phyloP scores from a whole-genome alignment of 2,797 vertebrate species.

The Gastrophryne carolinensis region DNA sequence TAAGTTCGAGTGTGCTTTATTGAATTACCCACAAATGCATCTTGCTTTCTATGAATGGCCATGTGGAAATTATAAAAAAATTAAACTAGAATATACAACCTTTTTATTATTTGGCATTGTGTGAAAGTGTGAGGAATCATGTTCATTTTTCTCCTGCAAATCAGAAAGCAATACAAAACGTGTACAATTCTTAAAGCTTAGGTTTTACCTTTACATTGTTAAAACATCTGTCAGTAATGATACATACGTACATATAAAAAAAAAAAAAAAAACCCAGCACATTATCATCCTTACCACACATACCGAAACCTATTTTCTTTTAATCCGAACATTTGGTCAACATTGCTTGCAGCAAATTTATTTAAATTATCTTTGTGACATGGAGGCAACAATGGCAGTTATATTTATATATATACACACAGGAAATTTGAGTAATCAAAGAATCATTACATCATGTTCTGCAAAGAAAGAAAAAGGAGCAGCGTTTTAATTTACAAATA shows the following conservation, averaged over 20 bases:
- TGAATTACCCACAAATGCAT: too few relatives aligned
- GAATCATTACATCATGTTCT: constrained; percentile 30
- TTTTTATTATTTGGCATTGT: constrained; percentile 39
- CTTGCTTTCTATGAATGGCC: too few relatives aligned
- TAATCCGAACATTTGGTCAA: constrained; percentile 22
- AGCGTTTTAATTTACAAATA: constrained; percentile 29
- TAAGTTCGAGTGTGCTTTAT: too few relatives aligned
- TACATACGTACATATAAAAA: constrained; percentile 22
- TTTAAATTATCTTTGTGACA: constrained; percentile 62
- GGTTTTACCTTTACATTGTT: constrained; percentile 31
- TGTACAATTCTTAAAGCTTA: constrained; percentile 40
- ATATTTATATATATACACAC: too few relatives aligned
- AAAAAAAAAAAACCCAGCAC: constrained; percentile 1
- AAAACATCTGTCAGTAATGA: constrained; percentile 54
- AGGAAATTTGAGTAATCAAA: constrained; percentile 24
- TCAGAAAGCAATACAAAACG: not conserved
- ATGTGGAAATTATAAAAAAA: too few relatives aligned
- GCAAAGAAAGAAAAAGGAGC: constrained; percentile 11
- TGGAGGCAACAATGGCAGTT: constrained; percentile 65
- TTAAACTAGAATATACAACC: too few relatives aligned
- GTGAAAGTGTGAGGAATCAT: too few relatives aligned
- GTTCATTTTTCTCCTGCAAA: not conserved
- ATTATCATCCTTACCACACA: not conserved
- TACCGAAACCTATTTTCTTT: constrained; percentile 23
- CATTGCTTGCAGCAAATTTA: constrained; percentile 56